Evolutionary conservation across 1,140 invertebrate genomes (phyloP), one percentile per base, ranked within the genome.

Genomic region (Drosophila baimaii): DNA sequence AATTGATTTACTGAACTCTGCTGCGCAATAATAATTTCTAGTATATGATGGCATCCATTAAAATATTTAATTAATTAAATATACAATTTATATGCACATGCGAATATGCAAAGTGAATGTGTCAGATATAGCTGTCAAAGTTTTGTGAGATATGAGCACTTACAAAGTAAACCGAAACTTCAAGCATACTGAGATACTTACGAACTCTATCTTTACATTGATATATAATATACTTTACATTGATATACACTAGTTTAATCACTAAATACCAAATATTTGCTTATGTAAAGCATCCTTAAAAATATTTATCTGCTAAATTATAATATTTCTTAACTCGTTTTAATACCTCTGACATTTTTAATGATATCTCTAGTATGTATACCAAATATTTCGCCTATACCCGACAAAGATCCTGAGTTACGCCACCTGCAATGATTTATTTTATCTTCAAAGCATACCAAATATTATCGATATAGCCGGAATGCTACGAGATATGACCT

Each of bases 351-450:
- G 7, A 9, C 1, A 15, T 0, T 19, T 52, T 13, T 8, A 51
- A 33, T 15, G 2, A 13, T 0, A 21, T 8, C 1, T 15, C 12
- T 31, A 0, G 0, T 29, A n/a, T 52, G 12, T 6, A 12, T 41
- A 39, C n/a, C 27, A 15, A 33, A 65, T 57, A 25, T 35, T 59
- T 17, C 29, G 17, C 29, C 19, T 35, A 43, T 41, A 46, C 6
- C n/a, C 21, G 5, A 31, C 23, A 23, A 15, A 35, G n/a, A 58
- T 65, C 39, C 5, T 15, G 7, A 59, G 21, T 33, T 35, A 46
- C 3, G 9, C 17, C 39, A 37, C 31, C 49, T 19, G 35, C n/a
- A 17, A 17, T 71, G 52, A 71, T 71, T 71, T 71, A 71, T 41
- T 19, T 58, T 6, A 25, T 10, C 15, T 25, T 8, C 12, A 13